phyloP scores from a whole-genome alignment of 2,888 invertebrate genomes.

The Dichetophora obliterata region DNA sequence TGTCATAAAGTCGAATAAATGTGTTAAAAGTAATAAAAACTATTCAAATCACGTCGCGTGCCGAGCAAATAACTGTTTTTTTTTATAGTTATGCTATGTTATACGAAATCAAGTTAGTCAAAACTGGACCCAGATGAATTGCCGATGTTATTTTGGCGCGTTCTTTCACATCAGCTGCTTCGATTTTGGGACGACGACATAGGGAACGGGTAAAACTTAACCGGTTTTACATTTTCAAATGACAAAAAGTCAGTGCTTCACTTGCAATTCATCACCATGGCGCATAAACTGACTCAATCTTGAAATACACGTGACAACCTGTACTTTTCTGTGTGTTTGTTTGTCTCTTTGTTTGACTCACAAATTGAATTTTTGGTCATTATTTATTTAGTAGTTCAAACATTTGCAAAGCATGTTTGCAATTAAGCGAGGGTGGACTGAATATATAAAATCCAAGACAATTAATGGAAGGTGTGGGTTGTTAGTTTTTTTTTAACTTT shows the following conservation, averaged over 20 bases:
- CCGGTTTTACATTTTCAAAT: too few relatives aligned
- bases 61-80: background rate
- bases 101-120: too few relatives aligned
- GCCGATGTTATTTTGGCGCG: background rate
- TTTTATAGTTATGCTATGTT: background rate
- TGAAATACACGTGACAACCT: background rate
- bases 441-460: conserved; percentile 14
- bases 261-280: background rate
- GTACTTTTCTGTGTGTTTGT: background rate
- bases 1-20: too few relatives aligned
- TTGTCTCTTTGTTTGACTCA: background rate
- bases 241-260: background rate
- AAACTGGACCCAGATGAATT: too few relatives aligned
- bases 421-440: conserved; percentile 28
- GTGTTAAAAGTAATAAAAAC: background rate
- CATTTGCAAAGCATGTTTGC: conserved; percentile 29
- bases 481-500: background rate
- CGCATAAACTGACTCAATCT: background rate
- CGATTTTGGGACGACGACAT: too few relatives aligned
- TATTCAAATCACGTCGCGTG: background rate
- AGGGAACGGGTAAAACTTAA: too few relatives aligned
- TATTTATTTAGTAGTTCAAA: conserved; percentile 18
- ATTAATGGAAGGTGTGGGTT: background rate
- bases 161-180: background rate
- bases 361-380: conserved; percentile 6